These are phyloP conservation scores for Heterocephalus glaber DNA, from an alignment of 2,113 vertebrate species.

Conservation along the genomic window DNA sequence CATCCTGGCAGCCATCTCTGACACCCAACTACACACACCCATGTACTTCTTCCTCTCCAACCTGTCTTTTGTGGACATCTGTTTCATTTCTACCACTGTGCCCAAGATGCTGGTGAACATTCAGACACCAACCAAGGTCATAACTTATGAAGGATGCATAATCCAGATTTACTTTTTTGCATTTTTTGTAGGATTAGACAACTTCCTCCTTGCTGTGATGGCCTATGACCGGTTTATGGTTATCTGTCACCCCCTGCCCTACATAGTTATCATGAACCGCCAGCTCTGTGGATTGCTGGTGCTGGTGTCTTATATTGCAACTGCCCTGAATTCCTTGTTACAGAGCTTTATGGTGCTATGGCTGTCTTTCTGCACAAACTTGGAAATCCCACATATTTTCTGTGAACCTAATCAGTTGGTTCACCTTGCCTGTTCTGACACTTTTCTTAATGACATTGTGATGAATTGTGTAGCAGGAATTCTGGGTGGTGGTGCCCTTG, in stretches of 20 bases:
- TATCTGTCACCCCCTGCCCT: not conserved
- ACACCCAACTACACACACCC: not conserved
- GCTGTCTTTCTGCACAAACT: not conserved
- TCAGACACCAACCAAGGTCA: not conserved
- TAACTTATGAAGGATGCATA: not conserved
- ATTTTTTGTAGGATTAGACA: not conserved
- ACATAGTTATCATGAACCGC: not conserved
- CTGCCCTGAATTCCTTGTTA: not conserved
- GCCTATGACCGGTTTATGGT: not conserved
- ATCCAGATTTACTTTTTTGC: not conserved
- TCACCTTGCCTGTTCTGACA: not conserved
- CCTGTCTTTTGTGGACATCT: constrained; percentile 20
- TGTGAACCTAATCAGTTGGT: not conserved
- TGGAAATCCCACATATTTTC: not conserved
- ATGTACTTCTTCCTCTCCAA: constrained; percentile 44
- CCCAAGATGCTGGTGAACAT: constrained; percentile 40
- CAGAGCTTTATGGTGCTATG: not conserved
- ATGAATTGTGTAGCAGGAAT: no score
- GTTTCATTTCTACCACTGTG: constrained; percentile 12
- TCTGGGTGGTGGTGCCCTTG: no score
- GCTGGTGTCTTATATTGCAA: not conserved
- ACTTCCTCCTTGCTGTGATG: not conserved
- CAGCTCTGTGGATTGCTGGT: not conserved
- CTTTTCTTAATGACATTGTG: no score
- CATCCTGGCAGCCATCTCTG: not conserved